These are phyloP conservation scores for Acanthococcus lagerstroemiae DNA, from an alignment of 2,888 invertebrate genomes.

Conservation along the genomic window DNA sequence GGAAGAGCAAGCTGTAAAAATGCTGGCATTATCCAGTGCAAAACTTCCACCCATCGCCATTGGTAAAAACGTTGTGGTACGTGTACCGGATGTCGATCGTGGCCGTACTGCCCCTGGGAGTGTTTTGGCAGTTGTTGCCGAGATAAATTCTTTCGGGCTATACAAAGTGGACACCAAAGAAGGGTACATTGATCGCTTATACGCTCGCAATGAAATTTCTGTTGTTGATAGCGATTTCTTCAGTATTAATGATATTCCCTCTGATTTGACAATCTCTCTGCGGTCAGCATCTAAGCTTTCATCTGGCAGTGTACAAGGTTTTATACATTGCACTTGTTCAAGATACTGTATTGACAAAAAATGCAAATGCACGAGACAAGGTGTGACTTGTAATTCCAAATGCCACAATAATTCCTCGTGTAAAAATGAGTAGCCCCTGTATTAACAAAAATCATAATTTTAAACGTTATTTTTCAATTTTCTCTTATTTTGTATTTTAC, in stretches of 20 bases:
- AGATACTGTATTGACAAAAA: background rate
- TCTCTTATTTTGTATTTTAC: background rate
- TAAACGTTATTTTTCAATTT: background rate
- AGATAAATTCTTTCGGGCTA: too few species aligned
- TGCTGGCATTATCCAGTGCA: too few species aligned
- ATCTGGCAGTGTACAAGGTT: slow-evolving; percentile 4
- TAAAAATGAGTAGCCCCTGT: background rate
- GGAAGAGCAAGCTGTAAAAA: too few species aligned
- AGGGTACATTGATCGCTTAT: slow-evolving; percentile 1
- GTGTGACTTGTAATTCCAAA: background rate
- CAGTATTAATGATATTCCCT: background rate
- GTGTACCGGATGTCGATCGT: too few species aligned
- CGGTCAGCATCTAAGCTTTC: background rate
- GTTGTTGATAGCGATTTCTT: background rate
- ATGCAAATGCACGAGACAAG: background rate
- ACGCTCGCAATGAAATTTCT: background rate
- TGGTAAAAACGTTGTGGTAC: slow-evolving; percentile 2
- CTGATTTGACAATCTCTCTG: background rate
- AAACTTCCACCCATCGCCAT: background rate
- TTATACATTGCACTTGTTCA: background rate
- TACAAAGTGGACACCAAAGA: background rate
- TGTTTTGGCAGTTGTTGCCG: background rate
- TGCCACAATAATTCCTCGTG: background rate
- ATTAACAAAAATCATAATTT: background rate
- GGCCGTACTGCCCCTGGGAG: background rate